Evolutionary conservation across 2,113 vertebrate genomes (phyloP).

Genomic region (Melanerpes aurifrons): DNA sequence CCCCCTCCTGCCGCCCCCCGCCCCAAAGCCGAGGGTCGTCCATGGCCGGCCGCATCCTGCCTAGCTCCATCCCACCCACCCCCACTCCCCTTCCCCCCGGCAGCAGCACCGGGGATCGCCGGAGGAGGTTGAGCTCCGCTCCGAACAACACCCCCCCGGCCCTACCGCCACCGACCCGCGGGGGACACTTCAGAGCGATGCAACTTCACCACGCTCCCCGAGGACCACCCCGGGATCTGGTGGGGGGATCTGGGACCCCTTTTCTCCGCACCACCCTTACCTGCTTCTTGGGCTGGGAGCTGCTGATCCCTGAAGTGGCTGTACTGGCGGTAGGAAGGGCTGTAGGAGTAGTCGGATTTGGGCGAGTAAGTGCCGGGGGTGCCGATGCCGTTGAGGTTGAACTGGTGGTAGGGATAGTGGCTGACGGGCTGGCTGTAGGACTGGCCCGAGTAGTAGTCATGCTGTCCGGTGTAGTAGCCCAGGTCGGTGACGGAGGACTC

Average conservation of each 20-base stretch:
- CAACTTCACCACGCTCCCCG: fast-evolving
- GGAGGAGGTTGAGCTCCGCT: not conserved
- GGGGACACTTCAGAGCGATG: not conserved
- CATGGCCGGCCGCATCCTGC: too few relatives aligned
- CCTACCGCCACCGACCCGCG: not conserved
- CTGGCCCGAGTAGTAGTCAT: slow-evolving; percentile 95
- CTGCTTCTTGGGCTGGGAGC: slow-evolving; percentile 88
- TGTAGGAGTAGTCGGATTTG: slow-evolving; percentile 93
- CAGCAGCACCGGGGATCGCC: not conserved
- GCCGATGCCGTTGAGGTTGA: slow-evolving; percentile 90
- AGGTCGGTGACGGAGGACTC: slow-evolving; percentile 96
- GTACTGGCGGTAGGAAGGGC: slow-evolving; percentile 90
- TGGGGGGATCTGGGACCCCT: not conserved
- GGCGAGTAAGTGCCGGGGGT: slow-evolving; percentile 87
- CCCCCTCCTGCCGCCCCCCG: too few relatives aligned
- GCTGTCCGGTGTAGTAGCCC: slow-evolving; percentile 94
- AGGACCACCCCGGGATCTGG: too few relatives aligned
- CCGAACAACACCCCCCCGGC: not conserved
- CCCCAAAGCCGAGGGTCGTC: not conserved
- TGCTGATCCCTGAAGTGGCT: slow-evolving; percentile 93
- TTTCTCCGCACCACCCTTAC: slow-evolving; percentile 66
- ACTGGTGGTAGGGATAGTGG: slow-evolving; percentile 92
- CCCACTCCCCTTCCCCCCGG: not conserved
- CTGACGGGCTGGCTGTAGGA: slow-evolving; percentile 90
- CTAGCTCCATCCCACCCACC: too few relatives aligned